phyloP scores from a whole-genome alignment of 92 coral and sea anemone species.

The Zoanthus solanderi region DNA sequence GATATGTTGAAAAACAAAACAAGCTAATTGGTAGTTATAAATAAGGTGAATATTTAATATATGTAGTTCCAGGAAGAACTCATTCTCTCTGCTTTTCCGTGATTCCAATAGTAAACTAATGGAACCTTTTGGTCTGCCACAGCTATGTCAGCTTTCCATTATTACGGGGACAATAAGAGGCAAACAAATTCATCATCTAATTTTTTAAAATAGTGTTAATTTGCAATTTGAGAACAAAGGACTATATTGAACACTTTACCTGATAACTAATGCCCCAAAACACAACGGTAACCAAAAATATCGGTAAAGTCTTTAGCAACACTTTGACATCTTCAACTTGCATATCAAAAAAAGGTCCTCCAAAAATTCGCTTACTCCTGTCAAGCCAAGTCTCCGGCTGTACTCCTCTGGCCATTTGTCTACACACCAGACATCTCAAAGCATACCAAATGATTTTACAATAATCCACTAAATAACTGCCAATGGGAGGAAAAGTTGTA shows the following conservation, averaged over 20 bases:
- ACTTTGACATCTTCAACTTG: conserved; percentile 92
- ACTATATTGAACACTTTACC: conserved; percentile 55
- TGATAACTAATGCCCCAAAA: conserved; percentile 82
- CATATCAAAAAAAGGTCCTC: conserved; percentile 69
- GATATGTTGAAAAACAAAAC: no score
- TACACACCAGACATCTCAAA: conserved; percentile 13
- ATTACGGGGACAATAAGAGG: no score
- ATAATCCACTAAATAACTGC: conserved; percentile 75
- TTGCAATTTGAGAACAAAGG: no score
- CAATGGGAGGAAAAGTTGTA: conserved; percentile 68
- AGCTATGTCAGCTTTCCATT: no score
- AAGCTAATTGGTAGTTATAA: no score
- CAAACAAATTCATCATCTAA: no score
- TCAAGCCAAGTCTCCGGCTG: conserved; percentile 75
- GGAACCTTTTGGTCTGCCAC: no score
- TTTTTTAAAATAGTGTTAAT: no score
- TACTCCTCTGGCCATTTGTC: conserved; percentile 10
- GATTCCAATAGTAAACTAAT: no score
- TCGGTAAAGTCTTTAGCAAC: conserved; percentile 75
- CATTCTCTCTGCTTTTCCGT: no score
- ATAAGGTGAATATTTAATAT: no score
- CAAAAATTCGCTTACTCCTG: conserved; percentile 73
- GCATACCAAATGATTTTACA: conserved; percentile 70
- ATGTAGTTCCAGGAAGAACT: no score
- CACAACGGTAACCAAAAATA: conserved; percentile 73